phyloP scores from a whole-genome alignment of 2,888 invertebrate species.

The Stenoptilia bipunctidactyla region DNA sequence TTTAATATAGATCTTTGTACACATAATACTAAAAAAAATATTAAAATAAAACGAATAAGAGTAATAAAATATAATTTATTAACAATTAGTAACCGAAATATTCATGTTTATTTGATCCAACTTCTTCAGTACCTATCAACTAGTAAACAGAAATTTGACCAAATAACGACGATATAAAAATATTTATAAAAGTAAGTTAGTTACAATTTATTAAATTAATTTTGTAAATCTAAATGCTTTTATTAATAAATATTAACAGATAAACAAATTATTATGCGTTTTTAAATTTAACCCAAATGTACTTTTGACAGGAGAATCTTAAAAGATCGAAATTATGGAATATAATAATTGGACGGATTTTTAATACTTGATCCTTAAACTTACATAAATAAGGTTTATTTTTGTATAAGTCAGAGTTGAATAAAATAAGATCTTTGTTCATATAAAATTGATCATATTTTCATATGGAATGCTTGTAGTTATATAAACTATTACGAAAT shows the following conservation, averaged over 20 bases:
- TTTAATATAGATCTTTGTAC: too few relatives aligned
- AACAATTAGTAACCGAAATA: constrained; percentile 64
- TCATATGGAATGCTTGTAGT: background rate
- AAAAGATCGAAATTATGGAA: constrained; percentile 9
- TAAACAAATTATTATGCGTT: constrained; percentile 26
- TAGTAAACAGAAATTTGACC: constrained; percentile 21
- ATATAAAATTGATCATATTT: background rate
- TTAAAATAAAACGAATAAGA: constrained; percentile 24
- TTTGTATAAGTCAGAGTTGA: background rate
- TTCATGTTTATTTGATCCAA: constrained; percentile 31
- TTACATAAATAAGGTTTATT: too few relatives aligned
- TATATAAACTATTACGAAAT: too few relatives aligned
- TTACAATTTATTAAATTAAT: constrained; percentile 39
- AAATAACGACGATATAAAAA: constrained; percentile 48
- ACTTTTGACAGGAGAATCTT: constrained; percentile 12
- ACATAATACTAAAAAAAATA: too few relatives aligned
- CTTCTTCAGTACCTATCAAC: constrained; percentile 24
- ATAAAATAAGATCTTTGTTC: background rate
- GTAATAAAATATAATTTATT: constrained; percentile 63
- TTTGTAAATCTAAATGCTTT: constrained; percentile 36
- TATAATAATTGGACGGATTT: constrained; percentile 6
- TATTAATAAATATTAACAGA: constrained; percentile 67
- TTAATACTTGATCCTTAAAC: background rate
- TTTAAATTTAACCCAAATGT: constrained; percentile 21
- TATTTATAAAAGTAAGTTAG: constrained; percentile 37